Base-by-base conservation (phyloP, 2,797 vertebrate species). In the Yasuhikotakia modesta region DNA sequence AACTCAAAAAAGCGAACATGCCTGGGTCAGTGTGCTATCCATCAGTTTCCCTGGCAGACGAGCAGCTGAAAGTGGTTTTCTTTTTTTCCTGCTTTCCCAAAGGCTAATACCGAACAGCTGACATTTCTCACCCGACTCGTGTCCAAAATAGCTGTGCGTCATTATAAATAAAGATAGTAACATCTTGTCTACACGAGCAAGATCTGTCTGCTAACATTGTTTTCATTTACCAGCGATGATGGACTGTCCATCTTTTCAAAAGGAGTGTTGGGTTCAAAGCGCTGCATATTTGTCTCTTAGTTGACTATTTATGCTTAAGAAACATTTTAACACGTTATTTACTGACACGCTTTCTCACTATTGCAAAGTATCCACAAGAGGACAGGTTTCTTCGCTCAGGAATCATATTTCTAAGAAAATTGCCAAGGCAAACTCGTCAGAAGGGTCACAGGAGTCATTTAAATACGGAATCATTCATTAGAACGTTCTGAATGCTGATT, bases 81-180 rank as follows among this genome's bases (percentile, higher is more conserved):
- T 77, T 85, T 74, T 27, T 87, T 73, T 80, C 35, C 64, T 80
- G 81, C 85, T 81, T 82, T 88, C 87, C 90, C 89, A 85, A 88
- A 90, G 86, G 79, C 76, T 88, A 82, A 87, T 90, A 88, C 84
- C 78, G 89, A 93, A 93, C 93, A 94, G 93, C 93, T 94, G 93
- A 92, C 92, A 92, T 90, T 90, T 92, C 89, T 91, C 83, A 89
- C 88, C 85, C 83, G 87, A 85, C 90, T 88, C 83, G 80, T 86
- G 73, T 91, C 92, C 83, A 93, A 93, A 93, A 93, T 93, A 94
- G 91, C 90, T 81, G 83, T 86, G 86, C 86, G 90, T 92, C 90
- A 90, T 88, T 89, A 84, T 85, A 86, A 76, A 87, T 85, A 89
- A 91, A 91, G 88, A 92, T 89, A 92, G 90, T 82, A 84, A 82